Evolutionary conservation across 2,797 vertebrate species (phyloP), one percentile per base, ranked within the genome.

Genomic region (Chloroceryle amazona): DNA sequence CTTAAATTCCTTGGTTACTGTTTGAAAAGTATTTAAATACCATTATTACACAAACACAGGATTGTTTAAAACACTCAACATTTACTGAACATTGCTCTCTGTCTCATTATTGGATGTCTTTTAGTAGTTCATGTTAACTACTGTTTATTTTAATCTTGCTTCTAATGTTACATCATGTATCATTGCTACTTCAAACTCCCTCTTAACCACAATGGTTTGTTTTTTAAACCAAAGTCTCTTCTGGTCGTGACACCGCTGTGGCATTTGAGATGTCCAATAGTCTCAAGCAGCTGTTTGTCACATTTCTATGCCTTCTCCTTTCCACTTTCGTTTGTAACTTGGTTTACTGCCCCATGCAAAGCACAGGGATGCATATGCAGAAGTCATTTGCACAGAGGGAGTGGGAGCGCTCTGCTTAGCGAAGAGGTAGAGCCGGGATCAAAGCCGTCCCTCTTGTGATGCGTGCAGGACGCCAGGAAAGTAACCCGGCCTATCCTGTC

Each of bases 401-500:
- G 68, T 3, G 29, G 58, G 39, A 86, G 8, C 4, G 1, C 31
- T 57, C 11, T 31, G 55, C 57, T 23, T 33, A 47, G 20, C 16
- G 33, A 63, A 55, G 11, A 37, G 15, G 42, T 8, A 28, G 33
- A 44, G 44, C 29, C n/a, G 49, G 35, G 58, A 91, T 83, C 85
- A 82, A 93, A 89, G 72, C 11, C 2, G 1, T 42, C 44, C n/a
- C 29, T 57, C 41, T 13, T 37, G 25, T 14, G 10, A 67, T 22
- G 26, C 0, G 19, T 3, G 2, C 6, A 4, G 0, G 1, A 35
- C 15, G 35, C 75, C 37, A 6, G 55, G 3, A 75, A 21, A 68
- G 18, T 41, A 58, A 15, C 16, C 19, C 0, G 0, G 26, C 21
- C 57, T 21, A 28, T 58, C 33, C 61, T 1, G 0, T 4, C 2